Conservation (phyloP, 2,113 vertebrate species). For the Melanerpes aurifrons region DNA sequence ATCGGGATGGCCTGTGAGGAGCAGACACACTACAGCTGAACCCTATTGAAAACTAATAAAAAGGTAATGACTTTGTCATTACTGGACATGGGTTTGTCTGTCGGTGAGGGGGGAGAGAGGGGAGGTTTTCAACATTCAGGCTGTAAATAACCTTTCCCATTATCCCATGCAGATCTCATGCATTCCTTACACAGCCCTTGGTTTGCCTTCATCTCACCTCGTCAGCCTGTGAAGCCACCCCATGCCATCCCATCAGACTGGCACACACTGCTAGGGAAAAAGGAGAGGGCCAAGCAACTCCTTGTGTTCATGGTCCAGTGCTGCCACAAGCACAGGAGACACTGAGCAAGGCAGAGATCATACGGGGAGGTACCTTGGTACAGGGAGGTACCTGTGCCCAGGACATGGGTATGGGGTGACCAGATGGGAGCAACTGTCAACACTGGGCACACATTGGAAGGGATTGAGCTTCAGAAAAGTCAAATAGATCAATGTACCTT, state of each 20-base stretch:
- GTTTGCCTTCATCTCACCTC: not conserved
- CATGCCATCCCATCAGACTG: not conserved
- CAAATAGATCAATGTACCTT: not conserved
- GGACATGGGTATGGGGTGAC: rapidly evolving
- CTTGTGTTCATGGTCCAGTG: not conserved
- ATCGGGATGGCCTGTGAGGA: constrained; percentile 23
- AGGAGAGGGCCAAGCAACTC: not conserved
- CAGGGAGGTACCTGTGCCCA: not conserved
- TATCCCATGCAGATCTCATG: constrained; percentile 56
- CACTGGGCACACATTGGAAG: not conserved
- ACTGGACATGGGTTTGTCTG: constrained; percentile 80
- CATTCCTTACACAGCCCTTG: not conserved
- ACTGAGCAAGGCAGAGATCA: not conserved
- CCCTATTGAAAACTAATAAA: constrained; percentile 84
- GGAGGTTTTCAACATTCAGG: constrained; percentile 45
- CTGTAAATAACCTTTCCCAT: constrained; percentile 79
- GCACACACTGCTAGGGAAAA: not conserved
- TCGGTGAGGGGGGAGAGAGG: constrained; percentile 21
- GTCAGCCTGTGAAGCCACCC: not conserved
- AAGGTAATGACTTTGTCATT: constrained; percentile 85
- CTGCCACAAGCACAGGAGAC: not conserved
- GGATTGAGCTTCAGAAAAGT: not conserved
- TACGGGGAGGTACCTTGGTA: not conserved
- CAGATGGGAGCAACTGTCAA: not conserved
- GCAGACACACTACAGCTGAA: constrained; percentile 70